phyloP scores from a whole-genome alignment of 2,888 invertebrate genomes.

The Zootermopsis nevadensis region DNA sequence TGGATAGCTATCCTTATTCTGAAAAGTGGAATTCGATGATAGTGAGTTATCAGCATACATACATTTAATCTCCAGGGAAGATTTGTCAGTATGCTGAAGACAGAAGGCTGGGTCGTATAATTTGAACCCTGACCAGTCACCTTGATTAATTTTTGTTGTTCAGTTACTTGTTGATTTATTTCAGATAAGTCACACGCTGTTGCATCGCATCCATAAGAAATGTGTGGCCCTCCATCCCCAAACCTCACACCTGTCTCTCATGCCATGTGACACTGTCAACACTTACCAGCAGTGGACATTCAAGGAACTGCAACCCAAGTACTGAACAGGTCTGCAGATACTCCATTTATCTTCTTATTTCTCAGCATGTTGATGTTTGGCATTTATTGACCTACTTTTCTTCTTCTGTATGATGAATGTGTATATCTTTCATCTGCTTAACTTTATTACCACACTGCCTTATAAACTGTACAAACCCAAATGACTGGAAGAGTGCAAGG shows the following conservation, averaged over 20 bases:
- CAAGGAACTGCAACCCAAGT: constrained; percentile 73
- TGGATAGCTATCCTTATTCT: no score
- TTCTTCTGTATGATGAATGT: not conserved
- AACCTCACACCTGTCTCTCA: constrained; percentile 79
- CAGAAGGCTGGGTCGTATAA: no score
- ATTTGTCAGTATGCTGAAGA: no score
- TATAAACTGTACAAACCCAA: no score
- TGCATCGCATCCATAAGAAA: constrained; percentile 82
- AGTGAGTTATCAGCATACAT: no score
- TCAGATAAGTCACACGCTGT: constrained; percentile 73
- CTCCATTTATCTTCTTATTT: not conserved
- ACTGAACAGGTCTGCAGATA: constrained; percentile 22
- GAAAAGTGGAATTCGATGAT: no score
- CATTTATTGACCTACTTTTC: not conserved
- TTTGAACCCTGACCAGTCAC: no score
- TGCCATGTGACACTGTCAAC: constrained; percentile 86
- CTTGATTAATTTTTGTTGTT: no score
- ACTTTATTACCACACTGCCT: no score
- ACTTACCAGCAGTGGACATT: constrained; percentile 91
- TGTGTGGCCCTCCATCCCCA: constrained; percentile 88
- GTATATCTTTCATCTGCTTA: no score
- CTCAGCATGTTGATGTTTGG: not conserved
- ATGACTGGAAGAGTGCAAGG: no score
- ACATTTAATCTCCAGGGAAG: no score
- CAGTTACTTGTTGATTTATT: constrained; percentile 41